Conservation (phyloP, 2,888 invertebrate genomes). For the Peribatodes rhomboidaria region DNA sequence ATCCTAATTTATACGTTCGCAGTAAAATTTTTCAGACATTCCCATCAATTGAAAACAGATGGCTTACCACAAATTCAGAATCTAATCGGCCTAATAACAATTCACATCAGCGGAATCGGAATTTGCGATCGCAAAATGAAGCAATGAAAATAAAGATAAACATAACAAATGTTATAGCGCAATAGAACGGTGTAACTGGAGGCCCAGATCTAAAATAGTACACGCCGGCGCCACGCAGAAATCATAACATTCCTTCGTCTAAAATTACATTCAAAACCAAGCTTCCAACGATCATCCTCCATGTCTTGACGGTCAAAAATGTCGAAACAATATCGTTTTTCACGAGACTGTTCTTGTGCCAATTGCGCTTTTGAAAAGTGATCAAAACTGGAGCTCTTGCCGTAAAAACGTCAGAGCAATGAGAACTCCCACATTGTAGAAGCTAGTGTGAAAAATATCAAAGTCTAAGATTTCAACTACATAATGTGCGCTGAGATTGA, state of each 20-base stretch:
- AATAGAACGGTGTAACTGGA: constrained; percentile 39
- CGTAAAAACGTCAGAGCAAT: constrained; percentile 60
- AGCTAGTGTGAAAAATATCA: constrained; percentile 17
- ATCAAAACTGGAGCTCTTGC: constrained; percentile 48
- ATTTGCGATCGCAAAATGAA: constrained; percentile 22
- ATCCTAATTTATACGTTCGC: background rate
- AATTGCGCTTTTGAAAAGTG: constrained; percentile 57
- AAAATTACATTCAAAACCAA: constrained; percentile 68
- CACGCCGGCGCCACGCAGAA: constrained; percentile 56
- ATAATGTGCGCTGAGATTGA: constrained; percentile 14
- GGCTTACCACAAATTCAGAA: constrained; percentile 2
- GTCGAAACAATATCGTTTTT: constrained; percentile 50
- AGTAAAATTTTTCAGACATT: background rate
- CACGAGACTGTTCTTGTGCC: constrained; percentile 67
- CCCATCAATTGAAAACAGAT: background rate
- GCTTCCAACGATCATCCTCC: constrained; percentile 53
- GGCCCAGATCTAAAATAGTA: constrained; percentile 61
- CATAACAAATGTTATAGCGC: constrained; percentile 49
- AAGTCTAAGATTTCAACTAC: constrained; percentile 18
- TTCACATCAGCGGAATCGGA: constrained; percentile 4
- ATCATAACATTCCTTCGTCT: constrained; percentile 66
- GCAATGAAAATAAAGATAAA: constrained; percentile 39
- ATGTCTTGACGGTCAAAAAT: constrained; percentile 24
- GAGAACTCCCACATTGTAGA: constrained; percentile 35
- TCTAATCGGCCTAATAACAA: background rate